Conservation (phyloP, 2,888 invertebrate genomes). For the Spodoptera exigua region DNA sequence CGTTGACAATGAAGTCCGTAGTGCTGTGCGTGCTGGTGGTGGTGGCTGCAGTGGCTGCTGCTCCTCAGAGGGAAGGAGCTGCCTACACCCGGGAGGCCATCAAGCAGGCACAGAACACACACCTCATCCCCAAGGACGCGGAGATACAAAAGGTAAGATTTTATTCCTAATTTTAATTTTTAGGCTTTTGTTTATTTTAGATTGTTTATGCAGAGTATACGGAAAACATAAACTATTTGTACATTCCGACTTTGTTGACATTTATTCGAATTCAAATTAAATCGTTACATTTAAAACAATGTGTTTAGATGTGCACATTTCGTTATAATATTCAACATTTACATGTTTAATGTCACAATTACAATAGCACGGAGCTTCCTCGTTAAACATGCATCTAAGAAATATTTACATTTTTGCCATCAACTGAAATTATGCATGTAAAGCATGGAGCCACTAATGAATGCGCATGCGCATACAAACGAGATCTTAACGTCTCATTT, state of each 20-base stretch:
- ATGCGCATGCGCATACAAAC: conserved; percentile 29
- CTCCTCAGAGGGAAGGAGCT: conserved; percentile 94
- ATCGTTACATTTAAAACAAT: no score
- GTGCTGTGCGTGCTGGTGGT: conserved; percentile 81
- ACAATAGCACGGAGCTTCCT: neutral
- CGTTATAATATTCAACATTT: neutral
- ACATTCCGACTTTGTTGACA: no score
- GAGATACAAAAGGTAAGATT: conserved; percentile 93
- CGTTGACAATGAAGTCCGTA: conserved; percentile 75
- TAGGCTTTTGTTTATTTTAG: no score
- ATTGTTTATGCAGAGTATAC: no score
- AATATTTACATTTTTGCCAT: neutral
- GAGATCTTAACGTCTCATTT: conserved; percentile 31
- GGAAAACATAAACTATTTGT: no score
- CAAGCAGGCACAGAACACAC: conserved; percentile 95
- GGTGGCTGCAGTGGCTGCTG: conserved; percentile 87
- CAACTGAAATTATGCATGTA: conserved; percentile 14
- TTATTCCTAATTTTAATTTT: no score
- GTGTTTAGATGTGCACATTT: no score
- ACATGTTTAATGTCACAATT: neutral
- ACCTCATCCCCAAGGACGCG: conserved; percentile 95
- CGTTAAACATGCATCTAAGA: neutral
- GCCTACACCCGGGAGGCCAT: conserved; percentile 96
- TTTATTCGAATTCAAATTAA: no score
- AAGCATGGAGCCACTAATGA: conserved; percentile 14